These are phyloP conservation scores for Heliconius cydno DNA, from an alignment of 2,888 invertebrate genomes.

Conservation along the genomic window DNA sequence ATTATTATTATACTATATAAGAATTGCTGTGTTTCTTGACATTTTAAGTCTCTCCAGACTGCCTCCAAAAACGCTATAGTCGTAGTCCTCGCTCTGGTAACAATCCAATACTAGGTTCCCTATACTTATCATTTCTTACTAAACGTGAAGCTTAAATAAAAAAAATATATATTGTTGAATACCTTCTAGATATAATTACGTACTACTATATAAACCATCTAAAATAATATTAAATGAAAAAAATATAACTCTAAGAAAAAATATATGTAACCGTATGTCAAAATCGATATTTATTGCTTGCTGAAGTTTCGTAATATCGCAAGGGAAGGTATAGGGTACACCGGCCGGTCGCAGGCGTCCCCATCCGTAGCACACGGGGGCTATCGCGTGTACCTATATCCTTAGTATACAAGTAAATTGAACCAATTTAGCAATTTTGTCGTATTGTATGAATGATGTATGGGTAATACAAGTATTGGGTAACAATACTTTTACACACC, in stretches of 20 bases:
- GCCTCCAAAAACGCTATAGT: too few species aligned
- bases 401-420: constrained; percentile 35
- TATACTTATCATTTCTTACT: too few species aligned
- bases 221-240: not conserved
- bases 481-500: not conserved
- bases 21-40: not conserved
- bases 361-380: constrained; percentile 6
- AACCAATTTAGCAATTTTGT: constrained; percentile 34
- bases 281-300: constrained; percentile 12
- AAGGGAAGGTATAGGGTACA: not conserved
- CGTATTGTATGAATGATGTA: constrained; percentile 11
- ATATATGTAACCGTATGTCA: not conserved
- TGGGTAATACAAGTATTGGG: not conserved
- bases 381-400: constrained; percentile 5
- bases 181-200: too few species aligned
- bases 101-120: too few species aligned
- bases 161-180: too few species aligned
- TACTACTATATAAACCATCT: too few species aligned
- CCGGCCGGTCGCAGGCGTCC: not conserved
- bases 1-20: not conserved
- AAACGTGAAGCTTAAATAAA: too few species aligned
- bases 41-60: not conserved
- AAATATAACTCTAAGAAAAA: not conserved
- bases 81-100: too few species aligned
- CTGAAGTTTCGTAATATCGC: not conserved